These are phyloP conservation scores for Erythrocercus mccallii DNA, from an alignment of 2,113 vertebrate genomes.

Conservation along the genomic window DNA sequence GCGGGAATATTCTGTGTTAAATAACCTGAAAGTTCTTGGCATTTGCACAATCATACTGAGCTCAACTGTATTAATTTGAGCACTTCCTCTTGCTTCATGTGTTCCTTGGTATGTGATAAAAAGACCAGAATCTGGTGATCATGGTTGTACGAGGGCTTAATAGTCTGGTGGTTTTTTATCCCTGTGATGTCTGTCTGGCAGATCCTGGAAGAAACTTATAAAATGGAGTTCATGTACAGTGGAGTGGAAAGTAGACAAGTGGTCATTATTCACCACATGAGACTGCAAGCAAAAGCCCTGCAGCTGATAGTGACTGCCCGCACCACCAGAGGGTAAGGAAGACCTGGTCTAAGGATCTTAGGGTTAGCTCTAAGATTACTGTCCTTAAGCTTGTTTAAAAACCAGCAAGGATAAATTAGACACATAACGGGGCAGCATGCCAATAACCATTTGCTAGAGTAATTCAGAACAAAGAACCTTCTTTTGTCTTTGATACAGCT, in stretches of 20 bases:
- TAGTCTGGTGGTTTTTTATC: background rate
- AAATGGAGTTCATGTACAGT: conserved; percentile 97
- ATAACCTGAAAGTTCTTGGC: background rate
- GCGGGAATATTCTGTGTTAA: background rate
- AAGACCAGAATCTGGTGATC: background rate
- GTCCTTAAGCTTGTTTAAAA: background rate
- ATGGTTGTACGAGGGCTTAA: background rate
- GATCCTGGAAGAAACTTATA: conserved; percentile 95
- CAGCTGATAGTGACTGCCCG: conserved; percentile 88
- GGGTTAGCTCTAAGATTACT: background rate
- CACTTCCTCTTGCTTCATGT: background rate
- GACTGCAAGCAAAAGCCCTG: conserved; percentile 91
- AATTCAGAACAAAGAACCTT: background rate
- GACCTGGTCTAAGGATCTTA: rapidly evolving
- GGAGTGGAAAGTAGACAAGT: conserved; percentile 89
- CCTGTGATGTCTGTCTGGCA: conserved; percentile 36
- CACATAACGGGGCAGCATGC: rapidly evolving
- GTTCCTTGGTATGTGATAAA: background rate
- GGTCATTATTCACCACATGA: conserved; percentile 90
- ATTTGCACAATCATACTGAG: background rate
- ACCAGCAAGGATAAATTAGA: background rate
- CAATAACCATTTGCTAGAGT: background rate
- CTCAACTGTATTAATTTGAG: background rate
- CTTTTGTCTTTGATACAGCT: background rate
- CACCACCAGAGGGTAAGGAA: conserved; percentile 83